Conservation (phyloP, 2,113 vertebrate species). For the Speoplatyrhinus poulsoni region DNA sequence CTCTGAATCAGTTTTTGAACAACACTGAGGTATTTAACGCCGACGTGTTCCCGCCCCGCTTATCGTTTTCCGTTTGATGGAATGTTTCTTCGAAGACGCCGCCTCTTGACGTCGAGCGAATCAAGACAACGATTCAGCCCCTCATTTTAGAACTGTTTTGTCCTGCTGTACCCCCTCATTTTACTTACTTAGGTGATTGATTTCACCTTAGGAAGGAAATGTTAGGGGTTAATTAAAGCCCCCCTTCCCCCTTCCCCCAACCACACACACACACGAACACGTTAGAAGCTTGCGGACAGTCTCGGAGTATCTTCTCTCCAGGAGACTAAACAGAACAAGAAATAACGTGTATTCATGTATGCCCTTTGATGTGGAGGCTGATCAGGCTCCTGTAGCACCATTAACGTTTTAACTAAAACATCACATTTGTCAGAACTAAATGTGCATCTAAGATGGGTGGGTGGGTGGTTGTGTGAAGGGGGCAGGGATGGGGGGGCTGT, state of each 20-base stretch:
- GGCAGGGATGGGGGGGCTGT: too few species aligned
- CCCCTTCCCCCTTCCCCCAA: too few species aligned
- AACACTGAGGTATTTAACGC: conserved; percentile 67
- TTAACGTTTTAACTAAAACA: conserved; percentile 80
- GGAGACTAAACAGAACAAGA: conserved; percentile 80
- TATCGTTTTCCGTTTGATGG: conserved; percentile 70
- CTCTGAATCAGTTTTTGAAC: conserved; percentile 60
- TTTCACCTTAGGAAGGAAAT: conserved; percentile 64
- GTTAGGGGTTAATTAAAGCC: conserved; percentile 47
- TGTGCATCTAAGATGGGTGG: conserved; percentile 61
- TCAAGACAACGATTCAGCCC: conserved; percentile 62
- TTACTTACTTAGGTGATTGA: conserved; percentile 59
- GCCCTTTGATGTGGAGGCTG: conserved; percentile 76
- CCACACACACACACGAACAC: conserved; percentile 17
- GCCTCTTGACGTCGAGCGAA: conserved; percentile 56
- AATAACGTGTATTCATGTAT: conserved; percentile 77
- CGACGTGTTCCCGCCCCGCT: conserved; percentile 35
- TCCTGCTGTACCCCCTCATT: conserved; percentile 35
- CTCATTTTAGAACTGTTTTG: conserved; percentile 50
- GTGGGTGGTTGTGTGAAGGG: conserved; percentile 30
- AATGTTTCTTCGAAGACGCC: conserved; percentile 66
- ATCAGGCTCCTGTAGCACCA: conserved; percentile 65
- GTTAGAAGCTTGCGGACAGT: conserved; percentile 38
- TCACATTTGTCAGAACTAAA: conserved; percentile 79
- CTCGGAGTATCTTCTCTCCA: conserved; percentile 47